Conservation (phyloP, 2,888 invertebrate species). For the Pollenia amentaria region DNA sequence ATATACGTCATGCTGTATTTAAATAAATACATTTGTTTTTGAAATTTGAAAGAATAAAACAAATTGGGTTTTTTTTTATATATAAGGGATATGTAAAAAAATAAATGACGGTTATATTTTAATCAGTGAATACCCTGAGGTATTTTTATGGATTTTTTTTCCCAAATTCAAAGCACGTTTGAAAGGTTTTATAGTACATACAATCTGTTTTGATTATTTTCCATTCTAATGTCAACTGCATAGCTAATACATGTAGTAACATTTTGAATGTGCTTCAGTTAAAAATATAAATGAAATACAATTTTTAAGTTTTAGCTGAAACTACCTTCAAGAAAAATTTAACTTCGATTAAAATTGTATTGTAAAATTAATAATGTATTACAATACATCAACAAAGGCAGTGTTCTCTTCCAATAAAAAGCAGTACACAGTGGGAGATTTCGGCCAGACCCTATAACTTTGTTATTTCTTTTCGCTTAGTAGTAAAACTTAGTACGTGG, state of each 20-base stretch:
- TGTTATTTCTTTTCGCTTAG: too few relatives aligned
- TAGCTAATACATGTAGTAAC: background rate
- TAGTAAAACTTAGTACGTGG: too few relatives aligned
- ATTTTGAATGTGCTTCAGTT: background rate
- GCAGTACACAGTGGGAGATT: too few relatives aligned
- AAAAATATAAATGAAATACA: too few relatives aligned
- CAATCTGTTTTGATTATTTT: background rate
- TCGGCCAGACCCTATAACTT: too few relatives aligned
- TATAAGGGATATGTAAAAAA: background rate
- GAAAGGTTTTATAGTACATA: conserved; percentile 4
- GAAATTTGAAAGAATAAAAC: conserved; percentile 14
- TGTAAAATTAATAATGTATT: too few relatives aligned
- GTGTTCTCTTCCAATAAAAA: too few relatives aligned
- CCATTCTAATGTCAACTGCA: background rate
- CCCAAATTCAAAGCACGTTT: background rate
- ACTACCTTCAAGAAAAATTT: too few relatives aligned
- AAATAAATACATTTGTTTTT: conserved; percentile 14
- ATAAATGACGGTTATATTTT: conserved; percentile 6
- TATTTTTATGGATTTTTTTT: background rate
- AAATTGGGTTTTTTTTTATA: background rate
- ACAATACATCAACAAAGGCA: too few relatives aligned
- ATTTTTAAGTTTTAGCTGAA: too few relatives aligned
- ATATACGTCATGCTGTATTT: conserved; percentile 59
- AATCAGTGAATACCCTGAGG: conserved; percentile 29
- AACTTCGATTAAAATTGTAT: too few relatives aligned